These are phyloP conservation scores for Hoplostethus atlanticus DNA, from an alignment of 2,797 vertebrate species.

Conservation along the genomic window DNA sequence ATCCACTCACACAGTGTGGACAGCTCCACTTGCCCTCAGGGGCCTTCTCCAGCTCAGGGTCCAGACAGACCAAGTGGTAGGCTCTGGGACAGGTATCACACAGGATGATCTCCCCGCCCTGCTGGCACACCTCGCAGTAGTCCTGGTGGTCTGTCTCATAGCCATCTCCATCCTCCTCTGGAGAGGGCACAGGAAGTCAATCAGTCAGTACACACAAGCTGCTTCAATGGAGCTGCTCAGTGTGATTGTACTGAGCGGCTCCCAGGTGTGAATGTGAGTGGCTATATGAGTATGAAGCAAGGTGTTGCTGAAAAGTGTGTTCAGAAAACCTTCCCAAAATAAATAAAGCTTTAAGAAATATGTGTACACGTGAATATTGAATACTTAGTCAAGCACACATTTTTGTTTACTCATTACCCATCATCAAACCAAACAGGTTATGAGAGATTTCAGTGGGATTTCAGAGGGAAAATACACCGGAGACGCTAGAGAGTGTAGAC, in stretches of 20 bases:
- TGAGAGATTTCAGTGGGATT: constrained; percentile 50
- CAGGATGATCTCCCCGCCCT: constrained; percentile 98
- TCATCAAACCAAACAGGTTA: constrained; percentile 50
- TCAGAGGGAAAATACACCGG: constrained; percentile 22
- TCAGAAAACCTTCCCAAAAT: constrained; percentile 30
- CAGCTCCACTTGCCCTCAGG: constrained; percentile 99
- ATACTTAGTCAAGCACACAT: neutral
- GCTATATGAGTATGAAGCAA: no score
- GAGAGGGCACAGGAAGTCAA: neutral
- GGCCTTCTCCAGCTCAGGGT: constrained; percentile 97
- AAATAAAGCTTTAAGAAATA: constrained; percentile 39
- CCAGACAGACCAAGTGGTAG: constrained; percentile 98
- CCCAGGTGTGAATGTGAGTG: no score
- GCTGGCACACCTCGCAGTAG: constrained; percentile 99
- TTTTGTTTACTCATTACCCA: constrained; percentile 31
- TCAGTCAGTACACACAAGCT: neutral
- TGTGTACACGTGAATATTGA: no score
- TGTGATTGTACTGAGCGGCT: no score
- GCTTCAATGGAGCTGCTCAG: neutral
- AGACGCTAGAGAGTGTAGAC: constrained; percentile 30
- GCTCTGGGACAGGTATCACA: constrained; percentile 97
- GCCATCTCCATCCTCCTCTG: constrained; percentile 95
- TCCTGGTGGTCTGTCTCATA: constrained; percentile 99
- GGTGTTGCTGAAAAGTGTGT: constrained; percentile 1
- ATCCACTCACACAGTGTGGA: constrained; percentile 95